Base-by-base conservation (phyloP, 2,113 vertebrate genomes). In the Parus major region DNA sequence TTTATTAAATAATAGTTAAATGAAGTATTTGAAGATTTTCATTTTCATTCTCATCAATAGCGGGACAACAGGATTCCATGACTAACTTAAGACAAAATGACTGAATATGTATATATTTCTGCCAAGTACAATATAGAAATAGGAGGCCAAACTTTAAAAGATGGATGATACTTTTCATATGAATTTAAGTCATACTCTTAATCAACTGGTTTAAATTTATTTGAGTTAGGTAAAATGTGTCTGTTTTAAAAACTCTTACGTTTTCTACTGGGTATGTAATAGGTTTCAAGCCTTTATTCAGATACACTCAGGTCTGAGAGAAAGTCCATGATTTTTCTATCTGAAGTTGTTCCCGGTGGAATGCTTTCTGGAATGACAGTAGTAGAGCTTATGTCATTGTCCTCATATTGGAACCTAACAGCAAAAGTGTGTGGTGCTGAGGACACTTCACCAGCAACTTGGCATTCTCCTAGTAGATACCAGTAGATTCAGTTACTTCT, bases 21-120 rank as follows among this genome's bases (percentile, higher is more conserved):
- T 83, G 1, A 82, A 87, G 13, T 72, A 60, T 90, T 85, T 76
- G 56, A 90, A 68, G 57, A 69, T 90, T 21, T 72, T 88, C 41
- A 75, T 82, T 88, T 92, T 79, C 20, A 65, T 92, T 93, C 56
- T 94, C 80, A 90, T 35, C 57, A 86, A 5, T 93, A 87, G 49
- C 46, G n/a, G 66, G 76, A 75, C 27, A 91, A 31, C 57, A 92
- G 63, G 53, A 78, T 94, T 56, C 50, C 50, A 21, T 83, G 56
- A 49, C 64, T 83, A 71, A 81, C 75, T 86, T 82, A 41, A 71
- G 59, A 85, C 49, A 79, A 80, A 87, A 85, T 86, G 15, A 71
- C 90, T 85, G 66, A 76, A 50, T 61, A 11, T 88, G 57, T 57
- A 41, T 28, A 3, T 72, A 64, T 79, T 94, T 88, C 57, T 92